A percentile compares a stretch with the other conserved stretches of the same genome.
Conservation (phyloP, 2,888 invertebrate species). For the Allophyes oxyacanthae region DNA sequence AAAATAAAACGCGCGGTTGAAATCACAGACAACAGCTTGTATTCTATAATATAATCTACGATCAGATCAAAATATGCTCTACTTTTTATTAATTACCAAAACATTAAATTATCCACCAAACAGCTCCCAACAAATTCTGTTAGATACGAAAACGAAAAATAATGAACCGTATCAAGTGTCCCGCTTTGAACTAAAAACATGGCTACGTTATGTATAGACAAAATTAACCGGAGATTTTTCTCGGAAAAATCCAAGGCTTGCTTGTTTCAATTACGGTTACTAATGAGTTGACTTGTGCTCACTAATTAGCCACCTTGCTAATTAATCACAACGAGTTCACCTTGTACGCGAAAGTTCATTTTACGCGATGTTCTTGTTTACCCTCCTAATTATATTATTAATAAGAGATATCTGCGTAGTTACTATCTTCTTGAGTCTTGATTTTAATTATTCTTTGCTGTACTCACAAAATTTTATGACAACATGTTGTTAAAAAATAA, state of each 20-base stretch:
- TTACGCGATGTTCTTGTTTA: constrained; percentile 74
- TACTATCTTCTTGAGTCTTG: constrained; percentile 17
- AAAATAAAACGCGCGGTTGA: too few relatives aligned
- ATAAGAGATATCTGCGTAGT: constrained; percentile 51
- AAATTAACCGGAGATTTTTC: constrained; percentile 77
- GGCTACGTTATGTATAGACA: constrained; percentile 54
- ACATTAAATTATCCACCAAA: neutral
- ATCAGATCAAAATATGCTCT: too few relatives aligned
- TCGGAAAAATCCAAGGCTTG: constrained; percentile 76
- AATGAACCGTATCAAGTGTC: constrained; percentile 26
- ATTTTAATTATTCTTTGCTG: constrained; percentile 8
- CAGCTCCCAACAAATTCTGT: too few relatives aligned
- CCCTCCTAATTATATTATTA: constrained; percentile 66
- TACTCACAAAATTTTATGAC: too few relatives aligned
- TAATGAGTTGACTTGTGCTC: constrained; percentile 85
- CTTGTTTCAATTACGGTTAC: constrained; percentile 84
- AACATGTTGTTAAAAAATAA: too few relatives aligned
- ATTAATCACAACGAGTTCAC: constrained; percentile 83
- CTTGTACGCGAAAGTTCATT: constrained; percentile 75
- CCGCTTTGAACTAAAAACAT: constrained; percentile 29
- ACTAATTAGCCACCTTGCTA: constrained; percentile 85
- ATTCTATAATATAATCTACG: too few relatives aligned
- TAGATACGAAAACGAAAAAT: neutral
- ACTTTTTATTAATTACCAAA: too few relatives aligned
- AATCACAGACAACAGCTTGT: too few relatives aligned